phyloP scores from a whole-genome alignment of 1,140 invertebrate genomes.

The Orussus abietinus region DNA sequence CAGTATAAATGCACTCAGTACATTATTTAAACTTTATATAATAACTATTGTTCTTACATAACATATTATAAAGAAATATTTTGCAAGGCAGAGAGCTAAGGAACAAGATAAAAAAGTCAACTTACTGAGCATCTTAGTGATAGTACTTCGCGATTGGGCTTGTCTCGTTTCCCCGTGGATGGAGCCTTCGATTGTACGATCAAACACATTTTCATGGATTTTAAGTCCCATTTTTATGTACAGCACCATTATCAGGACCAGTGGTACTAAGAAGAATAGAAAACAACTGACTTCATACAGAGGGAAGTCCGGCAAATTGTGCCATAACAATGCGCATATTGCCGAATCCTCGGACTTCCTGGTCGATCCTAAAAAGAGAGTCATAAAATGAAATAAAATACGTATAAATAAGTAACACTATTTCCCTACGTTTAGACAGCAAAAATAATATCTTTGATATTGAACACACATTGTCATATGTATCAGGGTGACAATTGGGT shows the following conservation, averaged over 20 bases:
- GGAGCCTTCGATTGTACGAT: conserved; percentile 53
- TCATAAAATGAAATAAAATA: conserved; percentile 6
- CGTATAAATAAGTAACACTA: too few species aligned
- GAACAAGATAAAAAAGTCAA: conserved; percentile 12
- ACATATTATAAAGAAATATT: neutral
- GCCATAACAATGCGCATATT: conserved; percentile 68
- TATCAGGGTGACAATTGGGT: too few species aligned
- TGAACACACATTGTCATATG: too few species aligned
- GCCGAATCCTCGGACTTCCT: conserved; percentile 63
- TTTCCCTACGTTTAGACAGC: too few species aligned
- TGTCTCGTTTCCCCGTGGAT: conserved; percentile 63
- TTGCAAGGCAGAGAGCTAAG: neutral
- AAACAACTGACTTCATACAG: conserved; percentile 77
- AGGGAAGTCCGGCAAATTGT: conserved; percentile 49
- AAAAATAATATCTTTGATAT: too few species aligned
- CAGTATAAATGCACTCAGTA: too few species aligned
- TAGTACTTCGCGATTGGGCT: conserved; percentile 67
- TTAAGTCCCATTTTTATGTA: conserved; percentile 74
- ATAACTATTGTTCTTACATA: too few species aligned
- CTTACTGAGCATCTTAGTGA: conserved; percentile 80
- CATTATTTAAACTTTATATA: too few species aligned
- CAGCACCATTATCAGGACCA: conserved; percentile 70
- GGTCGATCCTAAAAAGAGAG: conserved; percentile 32
- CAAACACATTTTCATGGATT: conserved; percentile 58
- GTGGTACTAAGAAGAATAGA: conserved; percentile 80